Percentiles rank a stretch among this genome's conserved stretches.
Evolutionary conservation across 30 jellyfish, hydroid and myxozoan species (phyloP).

Genomic region (Sanderia malayensis): DNA sequence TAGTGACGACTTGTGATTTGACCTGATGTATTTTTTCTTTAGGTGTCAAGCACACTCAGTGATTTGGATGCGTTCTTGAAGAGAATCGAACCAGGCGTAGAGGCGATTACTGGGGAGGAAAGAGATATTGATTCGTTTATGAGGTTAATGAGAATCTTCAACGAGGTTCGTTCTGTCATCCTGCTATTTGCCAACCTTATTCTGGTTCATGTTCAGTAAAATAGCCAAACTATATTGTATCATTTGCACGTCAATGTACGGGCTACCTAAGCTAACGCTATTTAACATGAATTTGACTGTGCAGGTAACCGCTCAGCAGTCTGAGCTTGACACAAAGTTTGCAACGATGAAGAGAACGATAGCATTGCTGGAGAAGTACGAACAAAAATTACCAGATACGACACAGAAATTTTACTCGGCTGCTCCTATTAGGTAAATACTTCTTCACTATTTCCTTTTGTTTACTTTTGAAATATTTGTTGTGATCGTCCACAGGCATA

Average conservation of each 20-base stretch:
- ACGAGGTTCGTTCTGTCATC: no score
- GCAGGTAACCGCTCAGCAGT: conserved; percentile 73
- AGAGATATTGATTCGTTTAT: conserved; percentile 64
- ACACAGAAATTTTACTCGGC: conserved; percentile 69
- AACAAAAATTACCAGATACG: conserved; percentile 69
- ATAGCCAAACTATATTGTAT: neutral
- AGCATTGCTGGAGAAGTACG: conserved; percentile 60
- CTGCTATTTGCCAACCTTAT: no score
- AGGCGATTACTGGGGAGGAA: conserved; percentile 84
- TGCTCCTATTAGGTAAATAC: conserved; percentile 80
- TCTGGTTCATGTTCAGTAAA: no score
- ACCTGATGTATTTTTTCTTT: neutral
- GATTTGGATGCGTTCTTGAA: conserved; percentile 70
- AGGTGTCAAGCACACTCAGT: conserved; percentile 66
- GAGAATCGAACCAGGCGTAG: conserved; percentile 75
- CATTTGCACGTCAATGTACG: neutral
- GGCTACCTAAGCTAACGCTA: neutral
- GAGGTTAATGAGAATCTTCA: conserved; percentile 74
- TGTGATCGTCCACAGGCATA: no score
- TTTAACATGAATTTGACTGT: no score
- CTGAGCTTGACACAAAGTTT: conserved; percentile 71
- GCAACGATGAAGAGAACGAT: conserved; percentile 66
- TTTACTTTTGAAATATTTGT: no score
- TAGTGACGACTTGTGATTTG: neutral
- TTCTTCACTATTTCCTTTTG: no score